Evolutionary conservation across 2,888 invertebrate species (phyloP).

Genomic region (Oscheius sp.): DNA sequence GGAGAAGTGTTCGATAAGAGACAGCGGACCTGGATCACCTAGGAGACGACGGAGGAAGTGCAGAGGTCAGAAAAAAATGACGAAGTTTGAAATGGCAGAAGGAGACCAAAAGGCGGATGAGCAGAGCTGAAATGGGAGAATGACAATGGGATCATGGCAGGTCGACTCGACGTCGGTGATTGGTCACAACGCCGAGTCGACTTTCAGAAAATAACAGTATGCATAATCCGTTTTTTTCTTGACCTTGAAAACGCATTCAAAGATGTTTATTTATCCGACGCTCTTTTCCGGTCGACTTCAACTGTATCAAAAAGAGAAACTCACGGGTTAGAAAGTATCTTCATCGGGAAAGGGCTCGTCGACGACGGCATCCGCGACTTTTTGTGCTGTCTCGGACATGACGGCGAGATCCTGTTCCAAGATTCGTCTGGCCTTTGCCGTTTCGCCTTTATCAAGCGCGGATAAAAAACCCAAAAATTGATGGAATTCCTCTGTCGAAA

Average conservation of each 20-base stretch:
- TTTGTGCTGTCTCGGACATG: conserved; percentile 14
- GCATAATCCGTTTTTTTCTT: no score
- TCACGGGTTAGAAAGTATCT: conserved; percentile 1
- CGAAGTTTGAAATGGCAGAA: neutral
- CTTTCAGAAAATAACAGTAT: no score
- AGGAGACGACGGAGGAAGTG: conserved; percentile 21
- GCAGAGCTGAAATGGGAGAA: neutral
- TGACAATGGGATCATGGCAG: neutral
- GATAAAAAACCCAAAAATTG: neutral
- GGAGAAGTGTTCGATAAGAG: conserved; percentile 26
- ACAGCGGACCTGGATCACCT: conserved; percentile 28
- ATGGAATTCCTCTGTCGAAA: conserved; percentile 8
- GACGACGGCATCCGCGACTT: conserved; percentile 7
- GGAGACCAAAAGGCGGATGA: neutral
- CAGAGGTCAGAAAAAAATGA: conserved; percentile 8
- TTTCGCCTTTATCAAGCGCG: conserved; percentile 9
- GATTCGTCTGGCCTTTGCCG: neutral
- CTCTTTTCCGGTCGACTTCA: no score
- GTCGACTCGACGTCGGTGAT: no score
- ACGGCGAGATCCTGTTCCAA: conserved; percentile 19
- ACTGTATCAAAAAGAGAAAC: neutral
- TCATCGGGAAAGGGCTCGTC: conserved; percentile 3
- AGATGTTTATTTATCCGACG: no score
- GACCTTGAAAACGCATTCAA: no score
- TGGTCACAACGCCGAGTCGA: no score